A percentile compares a stretch with the other conserved stretches of the same genome.
These are phyloP conservation scores for Pituophis catenifer DNA, from an alignment of 2,113 vertebrate genomes.

Conservation along the genomic window DNA sequence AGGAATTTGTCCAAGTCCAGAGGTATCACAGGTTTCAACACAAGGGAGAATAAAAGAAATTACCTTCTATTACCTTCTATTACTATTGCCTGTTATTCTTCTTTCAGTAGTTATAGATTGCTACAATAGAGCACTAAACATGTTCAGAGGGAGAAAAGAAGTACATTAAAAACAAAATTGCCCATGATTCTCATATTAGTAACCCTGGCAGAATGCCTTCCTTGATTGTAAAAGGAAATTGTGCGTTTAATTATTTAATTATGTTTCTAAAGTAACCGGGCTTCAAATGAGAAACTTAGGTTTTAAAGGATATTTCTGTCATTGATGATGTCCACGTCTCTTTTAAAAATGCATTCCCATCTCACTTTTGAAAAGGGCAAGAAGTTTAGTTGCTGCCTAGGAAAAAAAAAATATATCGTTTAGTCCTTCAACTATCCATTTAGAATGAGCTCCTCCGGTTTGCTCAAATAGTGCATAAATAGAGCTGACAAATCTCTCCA, in stretches of 20 bases:
- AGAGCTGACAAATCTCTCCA: slow-evolving; percentile 44
- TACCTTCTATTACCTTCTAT: too few relatives aligned
- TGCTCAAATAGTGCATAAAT: slow-evolving; percentile 51
- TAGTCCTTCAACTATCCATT: slow-evolving; percentile 44
- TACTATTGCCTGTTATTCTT: background rate
- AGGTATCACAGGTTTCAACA: background rate
- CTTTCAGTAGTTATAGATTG: slow-evolving; percentile 39
- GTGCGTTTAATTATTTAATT: background rate
- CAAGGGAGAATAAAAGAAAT: background rate
- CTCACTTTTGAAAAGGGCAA: slow-evolving; percentile 22
- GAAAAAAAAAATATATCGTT: background rate
- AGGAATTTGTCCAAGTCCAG: background rate
- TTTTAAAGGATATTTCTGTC: background rate
- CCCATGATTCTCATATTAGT: slow-evolving; percentile 34
- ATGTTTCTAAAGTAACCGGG: background rate
- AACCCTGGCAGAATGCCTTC: background rate
- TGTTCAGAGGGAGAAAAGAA: slow-evolving; percentile 48
- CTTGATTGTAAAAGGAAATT: background rate
- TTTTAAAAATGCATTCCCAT: slow-evolving; percentile 3
- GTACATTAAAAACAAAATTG: background rate
- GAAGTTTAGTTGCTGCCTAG: background rate
- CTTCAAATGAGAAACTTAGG: background rate
- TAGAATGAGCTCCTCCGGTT: slow-evolving; percentile 32
- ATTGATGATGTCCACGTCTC: slow-evolving; percentile 6
- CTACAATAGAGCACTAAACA: slow-evolving; percentile 68